phyloP scores from a whole-genome alignment of 2,113 vertebrate species.

The Syngnathus typhle region DNA sequence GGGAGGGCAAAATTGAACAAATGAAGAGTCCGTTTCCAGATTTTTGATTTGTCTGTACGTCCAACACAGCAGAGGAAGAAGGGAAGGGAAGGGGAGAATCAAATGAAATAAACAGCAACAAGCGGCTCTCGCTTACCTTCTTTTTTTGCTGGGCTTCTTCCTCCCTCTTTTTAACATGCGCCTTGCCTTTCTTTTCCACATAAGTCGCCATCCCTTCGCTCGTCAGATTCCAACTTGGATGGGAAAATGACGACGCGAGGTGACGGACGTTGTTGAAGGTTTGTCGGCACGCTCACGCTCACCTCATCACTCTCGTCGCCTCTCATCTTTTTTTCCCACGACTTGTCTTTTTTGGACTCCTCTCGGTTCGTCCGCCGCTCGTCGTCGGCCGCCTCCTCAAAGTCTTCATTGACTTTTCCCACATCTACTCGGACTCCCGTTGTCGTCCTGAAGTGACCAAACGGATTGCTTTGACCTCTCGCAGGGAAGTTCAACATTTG shows the following conservation, averaged over 20 bases:
- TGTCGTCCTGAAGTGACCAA: background rate
- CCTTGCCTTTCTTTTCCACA: background rate
- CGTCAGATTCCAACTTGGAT: background rate
- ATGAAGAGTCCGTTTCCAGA: too few relatives aligned
- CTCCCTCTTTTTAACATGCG: background rate
- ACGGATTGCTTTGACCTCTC: background rate
- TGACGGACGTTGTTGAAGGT: background rate
- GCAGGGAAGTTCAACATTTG: background rate
- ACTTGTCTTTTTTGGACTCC: background rate
- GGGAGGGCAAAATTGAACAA: too few relatives aligned
- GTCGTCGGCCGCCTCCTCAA: background rate
- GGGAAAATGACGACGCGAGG: background rate
- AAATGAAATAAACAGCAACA: slow-evolving; percentile 5
- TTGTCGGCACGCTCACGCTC: background rate
- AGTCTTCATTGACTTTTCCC: background rate
- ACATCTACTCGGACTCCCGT: background rate
- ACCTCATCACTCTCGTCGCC: background rate
- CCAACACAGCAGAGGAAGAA: background rate
- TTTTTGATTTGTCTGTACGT: too few relatives aligned
- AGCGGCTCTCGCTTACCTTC: background rate
- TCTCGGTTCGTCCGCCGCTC: background rate
- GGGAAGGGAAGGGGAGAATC: background rate
- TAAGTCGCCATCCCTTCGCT: background rate
- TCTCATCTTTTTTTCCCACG: background rate
- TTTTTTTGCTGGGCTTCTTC: background rate